Percentiles rank a stretch among this genome's conserved stretches.
Evolutionary conservation across 2,113 vertebrate genomes (phyloP).

Genomic region (Myotis davidii): DNA sequence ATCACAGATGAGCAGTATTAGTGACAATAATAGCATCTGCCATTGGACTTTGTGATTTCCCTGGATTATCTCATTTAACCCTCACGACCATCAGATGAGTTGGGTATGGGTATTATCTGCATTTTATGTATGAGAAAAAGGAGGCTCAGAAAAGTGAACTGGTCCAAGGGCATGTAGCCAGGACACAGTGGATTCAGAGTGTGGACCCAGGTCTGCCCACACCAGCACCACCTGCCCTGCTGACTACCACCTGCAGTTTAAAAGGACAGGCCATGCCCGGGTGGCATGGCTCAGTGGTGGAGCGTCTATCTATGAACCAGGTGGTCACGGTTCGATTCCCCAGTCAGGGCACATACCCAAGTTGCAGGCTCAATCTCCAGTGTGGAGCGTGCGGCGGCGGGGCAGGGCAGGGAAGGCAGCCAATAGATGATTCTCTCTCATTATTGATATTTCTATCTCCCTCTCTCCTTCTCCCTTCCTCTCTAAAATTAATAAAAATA

Average conservation of each 20-base stretch:
- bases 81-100: not conserved
- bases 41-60: not conserved
- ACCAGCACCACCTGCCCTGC: not conserved
- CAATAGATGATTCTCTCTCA: too few relatives aligned
- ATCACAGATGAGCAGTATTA: not conserved
- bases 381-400: too few relatives aligned
- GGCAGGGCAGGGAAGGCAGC: too few relatives aligned
- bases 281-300: too few relatives aligned
- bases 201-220: not conserved
- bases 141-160: not conserved
- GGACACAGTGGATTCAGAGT: not conserved
- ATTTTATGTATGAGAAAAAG: not conserved
- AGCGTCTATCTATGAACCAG: too few relatives aligned
- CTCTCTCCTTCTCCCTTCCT: too few relatives aligned
- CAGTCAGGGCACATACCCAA: too few relatives aligned
- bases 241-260: not conserved
- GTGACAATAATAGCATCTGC: not conserved
- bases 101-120: not conserved
- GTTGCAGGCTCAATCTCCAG: too few relatives aligned
- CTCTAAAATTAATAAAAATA: too few relatives aligned
- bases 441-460: too few relatives aligned
- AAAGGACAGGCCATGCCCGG: not conserved
- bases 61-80: not conserved
- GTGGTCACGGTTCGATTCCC: too few relatives aligned
- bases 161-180: fast-evolving